Conservation (phyloP, 1,140 invertebrate genomes). For the Oncopodura yosiiana region DNA sequence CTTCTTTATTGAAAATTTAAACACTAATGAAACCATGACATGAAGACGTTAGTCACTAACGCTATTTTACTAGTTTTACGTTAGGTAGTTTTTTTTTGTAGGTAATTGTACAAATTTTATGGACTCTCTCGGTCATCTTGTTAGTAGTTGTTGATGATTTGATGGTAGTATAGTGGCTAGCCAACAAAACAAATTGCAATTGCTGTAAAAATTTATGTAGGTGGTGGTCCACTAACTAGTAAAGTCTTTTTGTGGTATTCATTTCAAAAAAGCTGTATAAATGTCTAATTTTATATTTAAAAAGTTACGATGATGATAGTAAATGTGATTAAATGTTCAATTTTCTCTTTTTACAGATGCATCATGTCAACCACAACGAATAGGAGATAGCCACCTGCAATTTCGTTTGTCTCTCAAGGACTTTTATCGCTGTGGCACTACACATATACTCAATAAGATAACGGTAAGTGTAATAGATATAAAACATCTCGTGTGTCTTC, state of each 20-base stretch:
- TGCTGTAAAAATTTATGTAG: not conserved
- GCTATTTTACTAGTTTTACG: no score
- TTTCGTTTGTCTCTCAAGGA: slow-evolving; percentile 39
- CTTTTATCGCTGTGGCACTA: slow-evolving; percentile 41
- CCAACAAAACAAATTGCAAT: no score
- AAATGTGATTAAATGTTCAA: not conserved
- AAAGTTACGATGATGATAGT: not conserved
- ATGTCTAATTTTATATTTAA: not conserved
- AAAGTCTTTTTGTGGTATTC: no score
- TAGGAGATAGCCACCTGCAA: slow-evolving; percentile 31
- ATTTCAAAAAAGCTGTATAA: not conserved
- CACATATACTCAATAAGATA: slow-evolving; percentile 40
- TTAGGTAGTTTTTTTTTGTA: no score
- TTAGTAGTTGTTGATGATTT: no score
- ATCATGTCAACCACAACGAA: slow-evolving; percentile 37
- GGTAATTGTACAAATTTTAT: no score
- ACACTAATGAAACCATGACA: no score
- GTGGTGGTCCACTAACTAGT: no score
- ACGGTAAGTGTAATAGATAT: slow-evolving; percentile 38
- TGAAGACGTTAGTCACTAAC: no score
- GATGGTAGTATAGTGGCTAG: no score
- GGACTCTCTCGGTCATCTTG: no score
- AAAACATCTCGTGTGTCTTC: not conserved
- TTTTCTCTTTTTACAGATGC: slow-evolving; percentile 30
- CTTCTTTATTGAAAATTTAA: no score